Evolutionary conservation across 2,797 vertebrate genomes (phyloP).

Genomic region (Enteromius mattozi): DNA sequence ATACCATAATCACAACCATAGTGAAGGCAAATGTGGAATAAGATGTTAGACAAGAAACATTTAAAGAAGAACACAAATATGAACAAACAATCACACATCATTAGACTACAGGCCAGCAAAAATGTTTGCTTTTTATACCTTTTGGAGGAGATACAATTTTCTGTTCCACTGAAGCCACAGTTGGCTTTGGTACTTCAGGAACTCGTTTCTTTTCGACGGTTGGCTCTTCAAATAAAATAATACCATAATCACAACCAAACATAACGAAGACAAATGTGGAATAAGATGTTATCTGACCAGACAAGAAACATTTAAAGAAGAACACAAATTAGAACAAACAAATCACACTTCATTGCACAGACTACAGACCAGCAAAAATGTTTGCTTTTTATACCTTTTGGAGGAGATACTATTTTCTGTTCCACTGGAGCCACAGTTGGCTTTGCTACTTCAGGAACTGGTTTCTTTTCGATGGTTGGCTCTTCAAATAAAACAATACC

Average conservation of each 20-base stretch:
- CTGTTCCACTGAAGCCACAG: constrained; percentile 26
- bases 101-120: background rate
- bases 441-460: constrained; percentile 47
- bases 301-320: background rate
- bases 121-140: constrained; percentile 23
- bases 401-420: constrained; percentile 49
- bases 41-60: background rate
- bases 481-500: constrained; percentile 64
- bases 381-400: constrained; percentile 32
- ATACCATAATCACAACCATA: constrained; percentile 49
- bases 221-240: constrained; percentile 64
- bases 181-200: constrained; percentile 49
- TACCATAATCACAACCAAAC: constrained; percentile 17
- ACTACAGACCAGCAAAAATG: background rate
- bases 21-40: background rate
- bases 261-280: background rate
- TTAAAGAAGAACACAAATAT: constrained; percentile 21
- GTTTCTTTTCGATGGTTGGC: constrained; percentile 64
- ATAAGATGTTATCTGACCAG: background rate
- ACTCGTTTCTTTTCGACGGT: constrained; percentile 63
- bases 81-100: background rate
- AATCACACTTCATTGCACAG: background rate
- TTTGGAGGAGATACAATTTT: constrained; percentile 47
- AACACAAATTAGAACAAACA: constrained; percentile 8
- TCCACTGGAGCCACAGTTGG: constrained; percentile 27